phyloP scores from a whole-genome alignment of 1,140 invertebrate species.

The Delia radicum region DNA sequence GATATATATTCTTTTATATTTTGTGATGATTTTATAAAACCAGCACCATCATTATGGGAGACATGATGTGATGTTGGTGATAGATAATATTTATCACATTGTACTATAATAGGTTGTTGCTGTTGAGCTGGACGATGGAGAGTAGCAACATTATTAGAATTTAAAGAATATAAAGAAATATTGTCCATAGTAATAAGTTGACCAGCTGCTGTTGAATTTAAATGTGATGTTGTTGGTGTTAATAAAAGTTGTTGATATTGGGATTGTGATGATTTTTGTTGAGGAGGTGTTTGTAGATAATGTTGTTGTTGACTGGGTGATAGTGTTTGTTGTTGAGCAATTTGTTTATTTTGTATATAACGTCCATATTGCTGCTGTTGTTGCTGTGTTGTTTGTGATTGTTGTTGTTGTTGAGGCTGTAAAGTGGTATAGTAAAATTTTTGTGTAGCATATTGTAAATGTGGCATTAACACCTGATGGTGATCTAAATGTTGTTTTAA shows the following conservation, averaged over 20 bases:
- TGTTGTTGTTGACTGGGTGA: not conserved
- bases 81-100: constrained; percentile 52
- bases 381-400: constrained; percentile 40
- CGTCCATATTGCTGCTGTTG: constrained; percentile 24
- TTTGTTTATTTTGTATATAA: constrained; percentile 7
- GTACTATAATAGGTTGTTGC: constrained; percentile 49
- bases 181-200: constrained; percentile 27
- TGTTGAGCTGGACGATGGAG: constrained; percentile 39
- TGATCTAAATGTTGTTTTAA: not conserved
- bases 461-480: constrained; percentile 10
- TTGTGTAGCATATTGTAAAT: constrained; percentile 16
- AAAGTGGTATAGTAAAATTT: constrained; percentile 18
- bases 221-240: not conserved
- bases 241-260: constrained; percentile 1
- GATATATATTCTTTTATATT: constrained; percentile 52
- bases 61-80: constrained; percentile 46
- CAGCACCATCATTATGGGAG: constrained; percentile 47
- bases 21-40: constrained; percentile 52
- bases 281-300: not conserved
- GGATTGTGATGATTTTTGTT: not conserved
- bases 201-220: no score
- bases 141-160: constrained; percentile 51
- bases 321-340: constrained; percentile 1
- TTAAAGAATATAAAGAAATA: constrained; percentile 49
- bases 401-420: constrained; percentile 33